Evolutionary conservation across 2,888 invertebrate species (phyloP).

Genomic region (Allophyes oxyacanthae): DNA sequence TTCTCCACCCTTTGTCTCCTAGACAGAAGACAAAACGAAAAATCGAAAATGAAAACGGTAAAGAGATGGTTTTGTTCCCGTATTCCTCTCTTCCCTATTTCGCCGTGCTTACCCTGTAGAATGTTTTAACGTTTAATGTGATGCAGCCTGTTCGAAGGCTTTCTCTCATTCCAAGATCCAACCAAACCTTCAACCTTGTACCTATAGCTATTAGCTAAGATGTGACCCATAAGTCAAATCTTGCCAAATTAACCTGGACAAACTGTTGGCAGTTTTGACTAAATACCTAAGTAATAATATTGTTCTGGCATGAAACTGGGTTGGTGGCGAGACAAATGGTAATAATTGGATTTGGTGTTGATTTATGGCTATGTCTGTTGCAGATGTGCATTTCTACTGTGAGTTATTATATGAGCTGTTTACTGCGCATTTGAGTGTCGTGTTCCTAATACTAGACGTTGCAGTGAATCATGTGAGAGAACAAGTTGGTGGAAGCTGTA

Average conservation of each 20-base stretch:
- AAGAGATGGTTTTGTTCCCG: no score
- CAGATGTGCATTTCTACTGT: conserved; percentile 15
- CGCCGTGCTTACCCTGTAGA: no score
- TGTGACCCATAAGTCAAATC: conserved; percentile 2
- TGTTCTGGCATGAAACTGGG: conserved; percentile 40
- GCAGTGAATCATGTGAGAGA: conserved; percentile 3
- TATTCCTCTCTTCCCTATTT: no score
- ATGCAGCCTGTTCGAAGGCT: no score
- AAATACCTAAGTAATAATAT: conserved; percentile 31
- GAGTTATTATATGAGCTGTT: conserved; percentile 29
- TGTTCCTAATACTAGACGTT: conserved; percentile 3
- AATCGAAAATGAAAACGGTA: no score
- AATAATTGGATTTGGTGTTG: conserved; percentile 50
- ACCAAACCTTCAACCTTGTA: no score
- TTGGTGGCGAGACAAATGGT: conserved; percentile 36
- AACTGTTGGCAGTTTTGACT: conserved; percentile 47
- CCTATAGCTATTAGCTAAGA: no score
- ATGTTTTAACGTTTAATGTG: no score
- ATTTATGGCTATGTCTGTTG: conserved; percentile 31
- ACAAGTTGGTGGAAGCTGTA: background rate
- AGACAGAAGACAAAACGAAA: no score
- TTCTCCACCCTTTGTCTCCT: no score
- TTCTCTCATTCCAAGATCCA: no score
- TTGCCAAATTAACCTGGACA: conserved; percentile 35
- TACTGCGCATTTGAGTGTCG: conserved; percentile 5